Base-by-base conservation (phyloP, 2,888 invertebrate species). In the Meteorus colon region DNA sequence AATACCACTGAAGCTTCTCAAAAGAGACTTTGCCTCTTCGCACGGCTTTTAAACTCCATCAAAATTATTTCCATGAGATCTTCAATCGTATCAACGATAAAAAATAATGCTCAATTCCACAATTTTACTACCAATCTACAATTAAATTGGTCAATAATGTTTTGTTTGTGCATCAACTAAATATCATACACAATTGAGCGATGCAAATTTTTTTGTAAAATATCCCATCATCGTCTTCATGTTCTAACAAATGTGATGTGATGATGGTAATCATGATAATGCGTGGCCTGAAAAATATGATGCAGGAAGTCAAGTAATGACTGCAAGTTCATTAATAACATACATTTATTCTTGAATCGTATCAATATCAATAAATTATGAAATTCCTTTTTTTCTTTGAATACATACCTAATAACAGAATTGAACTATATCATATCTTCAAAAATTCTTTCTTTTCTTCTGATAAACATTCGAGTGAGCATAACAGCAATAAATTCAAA, bases 1-100 rank as follows among this genome's bases (percentile, higher is more conserved):
- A 60, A 86, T 84, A 82, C 83, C 85, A 82, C 87, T 84, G 82
- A 87, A 85, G 85, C 84, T 89, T 86, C 88, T 89, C 88, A 89
- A 86, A 86, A 85, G 88, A 88, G 88, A 88, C 84, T 85, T 81
- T 83, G 84, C 85, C 86, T 81, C 84, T 82, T 82, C 78, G 79
- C 79, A 79, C 81, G 82, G 84, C 81, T 80, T 81, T 82, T 84
- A 80, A 84, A 84, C 88, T 82, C 88, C 89, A 89, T 89, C 82
- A 86, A 88, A 86, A 79, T 69, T 82, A 79, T 78, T 86, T 81
- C 85, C 84, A 55, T 82, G 79, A 81, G 34, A 41, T 31, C 6
- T 62, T 66, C 4, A 66, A 27, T 14, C 41, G 4, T 19, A 24
- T 24, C 41, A 41, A 66, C 41, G 19, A 27, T 34, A 19, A 24